Conservation (phyloP, 2,113 vertebrate species). For the Aegithalos caudatus region DNA sequence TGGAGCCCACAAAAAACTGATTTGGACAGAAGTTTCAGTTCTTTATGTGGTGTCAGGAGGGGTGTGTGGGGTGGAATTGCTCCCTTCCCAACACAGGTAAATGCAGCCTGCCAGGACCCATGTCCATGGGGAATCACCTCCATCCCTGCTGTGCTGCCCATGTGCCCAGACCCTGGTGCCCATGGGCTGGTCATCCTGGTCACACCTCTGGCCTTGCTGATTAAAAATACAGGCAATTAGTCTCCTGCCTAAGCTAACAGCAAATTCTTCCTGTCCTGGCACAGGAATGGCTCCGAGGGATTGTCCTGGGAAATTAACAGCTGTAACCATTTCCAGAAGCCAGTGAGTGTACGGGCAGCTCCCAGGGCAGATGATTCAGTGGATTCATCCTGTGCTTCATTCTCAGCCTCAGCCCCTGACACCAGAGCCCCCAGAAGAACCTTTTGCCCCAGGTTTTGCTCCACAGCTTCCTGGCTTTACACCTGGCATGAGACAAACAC, state of each 20-base stretch:
- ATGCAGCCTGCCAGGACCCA: accelerated
- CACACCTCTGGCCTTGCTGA: background rate
- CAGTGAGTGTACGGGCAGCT: accelerated
- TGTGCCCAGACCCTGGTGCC: background rate
- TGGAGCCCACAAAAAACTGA: background rate
- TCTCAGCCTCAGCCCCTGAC: background rate
- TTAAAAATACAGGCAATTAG: background rate
- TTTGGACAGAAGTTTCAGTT: background rate
- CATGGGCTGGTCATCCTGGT: background rate
- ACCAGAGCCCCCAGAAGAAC: background rate
- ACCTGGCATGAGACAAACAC: accelerated
- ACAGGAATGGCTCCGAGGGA: background rate
- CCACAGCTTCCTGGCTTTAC: background rate
- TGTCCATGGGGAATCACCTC: accelerated
- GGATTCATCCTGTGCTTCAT: background rate
- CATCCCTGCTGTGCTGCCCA: accelerated
- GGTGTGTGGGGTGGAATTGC: background rate
- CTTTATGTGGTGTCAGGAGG: background rate
- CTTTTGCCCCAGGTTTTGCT: background rate
- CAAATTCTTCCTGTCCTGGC: background rate
- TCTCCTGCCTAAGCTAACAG: background rate
- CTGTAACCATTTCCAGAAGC: background rate
- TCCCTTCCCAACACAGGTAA: background rate
- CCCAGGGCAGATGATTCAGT: background rate
- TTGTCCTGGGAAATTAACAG: background rate